Evolutionary conservation across 92 coral and sea anemone genomes (phyloP).

Genomic region (Diadumene lineata): DNA sequence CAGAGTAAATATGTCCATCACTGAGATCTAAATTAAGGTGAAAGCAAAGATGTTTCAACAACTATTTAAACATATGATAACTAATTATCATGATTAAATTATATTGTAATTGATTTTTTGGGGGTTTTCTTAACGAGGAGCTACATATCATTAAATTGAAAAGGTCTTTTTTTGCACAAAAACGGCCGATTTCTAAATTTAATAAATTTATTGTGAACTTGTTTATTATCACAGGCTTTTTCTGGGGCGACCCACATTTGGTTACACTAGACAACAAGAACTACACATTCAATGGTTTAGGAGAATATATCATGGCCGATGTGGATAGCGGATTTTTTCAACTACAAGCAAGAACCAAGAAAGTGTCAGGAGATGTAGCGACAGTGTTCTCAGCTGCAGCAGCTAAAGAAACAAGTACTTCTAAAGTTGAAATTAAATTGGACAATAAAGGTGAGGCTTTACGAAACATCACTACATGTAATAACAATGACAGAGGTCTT

Average conservation of each 20-base stretch:
- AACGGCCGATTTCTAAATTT: neutral
- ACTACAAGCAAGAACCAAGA: conserved; percentile 61
- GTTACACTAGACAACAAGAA: too few relatives aligned
- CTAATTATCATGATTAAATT: neutral
- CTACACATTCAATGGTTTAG: conserved; percentile 72
- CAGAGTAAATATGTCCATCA: too few relatives aligned
- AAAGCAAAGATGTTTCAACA: too few relatives aligned
- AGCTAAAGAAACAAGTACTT: conserved; percentile 42
- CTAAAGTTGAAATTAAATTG: conserved; percentile 46
- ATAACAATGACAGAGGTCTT: too few relatives aligned
- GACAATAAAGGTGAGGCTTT: conserved; percentile 28
- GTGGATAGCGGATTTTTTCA: conserved; percentile 49
- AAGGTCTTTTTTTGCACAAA: too few relatives aligned
- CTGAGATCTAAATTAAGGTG: too few relatives aligned
- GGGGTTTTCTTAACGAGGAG: too few relatives aligned
- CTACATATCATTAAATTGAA: neutral
- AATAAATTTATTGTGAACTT: neutral
- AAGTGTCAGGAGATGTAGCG: conserved; percentile 43
- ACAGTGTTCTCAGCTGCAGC: conserved; percentile 63
- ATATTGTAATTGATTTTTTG: too few relatives aligned
- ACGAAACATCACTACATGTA: too few relatives aligned
- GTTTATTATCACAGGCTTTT: conserved; percentile 32
- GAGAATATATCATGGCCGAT: conserved; percentile 57
- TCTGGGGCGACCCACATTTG: conserved; percentile 72
- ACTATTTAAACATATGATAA: too few relatives aligned